Conservation (phyloP, 2,888 invertebrate genomes). For the Metacarcinus magister region DNA sequence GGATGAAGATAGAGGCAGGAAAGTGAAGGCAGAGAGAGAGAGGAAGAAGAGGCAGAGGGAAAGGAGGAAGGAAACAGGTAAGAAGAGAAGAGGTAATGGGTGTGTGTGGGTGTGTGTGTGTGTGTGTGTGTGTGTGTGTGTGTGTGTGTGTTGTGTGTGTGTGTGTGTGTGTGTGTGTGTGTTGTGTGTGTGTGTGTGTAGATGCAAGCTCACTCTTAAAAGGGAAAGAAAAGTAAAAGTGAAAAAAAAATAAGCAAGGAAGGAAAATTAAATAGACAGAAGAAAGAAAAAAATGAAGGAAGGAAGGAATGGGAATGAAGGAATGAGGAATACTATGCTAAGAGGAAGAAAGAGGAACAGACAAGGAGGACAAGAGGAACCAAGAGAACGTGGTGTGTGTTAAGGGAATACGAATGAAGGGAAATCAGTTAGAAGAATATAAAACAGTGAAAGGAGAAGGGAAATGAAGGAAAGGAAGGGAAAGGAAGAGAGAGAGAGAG, state of each 20-base stretch:
- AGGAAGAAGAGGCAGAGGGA: neutral
- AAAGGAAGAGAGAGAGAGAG: neutral
- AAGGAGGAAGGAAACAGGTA: neutral
- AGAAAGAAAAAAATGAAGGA: neutral
- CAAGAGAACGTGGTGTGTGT: neutral
- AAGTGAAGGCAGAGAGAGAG: neutral
- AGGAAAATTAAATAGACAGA: neutral
- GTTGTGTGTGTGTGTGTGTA: too few species aligned
- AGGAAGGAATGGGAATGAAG: neutral
- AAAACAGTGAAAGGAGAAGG: neutral
- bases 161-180: too few species aligned
- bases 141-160: too few species aligned
- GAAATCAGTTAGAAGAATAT: neutral
- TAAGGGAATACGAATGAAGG: neutral
- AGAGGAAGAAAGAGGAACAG: neutral
- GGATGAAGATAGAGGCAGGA: neutral
- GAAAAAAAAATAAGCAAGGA: too few species aligned
- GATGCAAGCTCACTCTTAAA: too few species aligned
- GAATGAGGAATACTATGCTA: neutral
- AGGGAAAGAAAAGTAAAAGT: too few species aligned
- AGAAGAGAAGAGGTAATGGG: too few species aligned
- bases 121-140: too few species aligned
- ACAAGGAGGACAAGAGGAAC: neutral
- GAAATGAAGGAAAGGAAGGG: neutral
- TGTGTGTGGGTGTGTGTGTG: too few species aligned